Percentiles rank a stretch among this genome's conserved stretches.
Conservation (phyloP, 2,888 invertebrate species). For the Pristionchus mayeri region DNA sequence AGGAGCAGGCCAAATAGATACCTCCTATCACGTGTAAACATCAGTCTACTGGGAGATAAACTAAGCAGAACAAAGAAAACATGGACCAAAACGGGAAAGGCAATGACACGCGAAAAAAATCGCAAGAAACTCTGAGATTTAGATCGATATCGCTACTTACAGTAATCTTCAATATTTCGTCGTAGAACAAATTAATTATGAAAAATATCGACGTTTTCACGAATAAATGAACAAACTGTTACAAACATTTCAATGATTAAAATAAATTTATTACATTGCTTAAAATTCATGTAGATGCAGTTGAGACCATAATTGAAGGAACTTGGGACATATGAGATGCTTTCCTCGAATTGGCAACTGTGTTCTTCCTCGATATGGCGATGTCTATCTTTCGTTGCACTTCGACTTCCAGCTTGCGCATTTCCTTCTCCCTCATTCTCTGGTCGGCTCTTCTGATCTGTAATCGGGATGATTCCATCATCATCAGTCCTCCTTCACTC, state of each 20-base stretch:
- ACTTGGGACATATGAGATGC: background rate
- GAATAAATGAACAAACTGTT: too few species aligned
- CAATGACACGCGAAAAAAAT: background rate
- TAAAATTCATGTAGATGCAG: background rate
- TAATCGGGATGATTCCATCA: background rate
- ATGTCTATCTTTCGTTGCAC: slow-evolving; percentile 45
- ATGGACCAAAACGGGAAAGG: background rate
- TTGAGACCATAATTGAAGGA: slow-evolving; percentile 28
- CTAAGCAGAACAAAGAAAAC: background rate
- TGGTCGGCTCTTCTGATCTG: slow-evolving; percentile 55
- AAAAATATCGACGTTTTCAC: background rate
- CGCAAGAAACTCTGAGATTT: background rate
- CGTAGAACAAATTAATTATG: background rate
- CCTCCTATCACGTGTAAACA: slow-evolving; percentile 30
- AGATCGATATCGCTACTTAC: background rate
- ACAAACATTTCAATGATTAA: too few species aligned
- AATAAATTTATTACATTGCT: background rate
- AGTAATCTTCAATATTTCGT: background rate
- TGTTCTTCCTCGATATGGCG: background rate
- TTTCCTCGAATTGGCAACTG: background rate
- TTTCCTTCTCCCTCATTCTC: slow-evolving; percentile 53
- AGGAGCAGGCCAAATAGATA: slow-evolving; percentile 36
- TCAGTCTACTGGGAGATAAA: background rate
- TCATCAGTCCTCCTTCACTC: background rate
- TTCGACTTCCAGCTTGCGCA: slow-evolving; percentile 62